Conservation (phyloP, 2,888 invertebrate genomes). For the Eupithecia abbreviata region DNA sequence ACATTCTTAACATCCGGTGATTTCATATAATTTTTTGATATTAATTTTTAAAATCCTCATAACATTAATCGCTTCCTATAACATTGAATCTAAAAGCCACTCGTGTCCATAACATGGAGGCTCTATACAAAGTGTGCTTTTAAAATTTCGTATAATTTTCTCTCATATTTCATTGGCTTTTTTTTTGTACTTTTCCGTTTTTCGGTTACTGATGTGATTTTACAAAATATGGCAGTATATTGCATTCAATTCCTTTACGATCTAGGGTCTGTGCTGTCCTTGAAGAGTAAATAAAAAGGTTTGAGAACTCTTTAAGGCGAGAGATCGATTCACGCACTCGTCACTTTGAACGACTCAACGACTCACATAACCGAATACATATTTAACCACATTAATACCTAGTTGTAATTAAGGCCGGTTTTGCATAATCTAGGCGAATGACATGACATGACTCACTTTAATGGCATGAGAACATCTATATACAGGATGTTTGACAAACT, state of each 20-base stretch:
- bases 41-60: slow-evolving; percentile 40
- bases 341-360: slow-evolving; percentile 39
- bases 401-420: slow-evolving; percentile 77
- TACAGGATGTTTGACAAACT: slow-evolving; percentile 78
- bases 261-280: slow-evolving; percentile 49
- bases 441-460: slow-evolving; percentile 63
- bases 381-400: slow-evolving; percentile 62
- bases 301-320: slow-evolving; percentile 9
- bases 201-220: slow-evolving; percentile 58
- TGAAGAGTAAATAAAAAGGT: slow-evolving; percentile 34
- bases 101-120: slow-evolving; percentile 40
- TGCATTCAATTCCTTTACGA: slow-evolving; percentile 78
- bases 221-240: slow-evolving; percentile 80
- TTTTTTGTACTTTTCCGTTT: slow-evolving; percentile 62
- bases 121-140: slow-evolving; percentile 41
- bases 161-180: slow-evolving; percentile 43
- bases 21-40: slow-evolving; percentile 39
- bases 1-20: slow-evolving; percentile 57
- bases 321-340: slow-evolving; percentile 25
- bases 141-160: slow-evolving; percentile 31
- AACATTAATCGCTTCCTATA: slow-evolving; percentile 42
- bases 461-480: slow-evolving; percentile 61
- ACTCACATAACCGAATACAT: slow-evolving; percentile 50
- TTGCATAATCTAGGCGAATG: slow-evolving; percentile 75
- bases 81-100: slow-evolving; percentile 45